Evolutionary conservation across 1,140 invertebrate genomes (phyloP).

Genomic region (Chionoecetes opilio): DNA sequence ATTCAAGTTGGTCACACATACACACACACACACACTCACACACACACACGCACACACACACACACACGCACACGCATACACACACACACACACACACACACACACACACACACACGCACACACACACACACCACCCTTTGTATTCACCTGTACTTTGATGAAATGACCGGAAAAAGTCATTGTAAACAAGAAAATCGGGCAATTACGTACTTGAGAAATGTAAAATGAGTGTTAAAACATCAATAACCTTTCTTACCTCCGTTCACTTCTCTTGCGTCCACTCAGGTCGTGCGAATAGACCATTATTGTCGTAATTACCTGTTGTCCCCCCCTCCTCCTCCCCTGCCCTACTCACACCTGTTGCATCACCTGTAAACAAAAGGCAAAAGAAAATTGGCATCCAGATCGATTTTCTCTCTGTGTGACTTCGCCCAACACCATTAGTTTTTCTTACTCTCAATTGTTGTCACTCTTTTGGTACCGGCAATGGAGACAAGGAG

Average conservation of each 20-base stretch:
- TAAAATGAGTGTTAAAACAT: neutral
- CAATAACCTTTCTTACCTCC: neutral
- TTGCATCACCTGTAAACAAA: neutral
- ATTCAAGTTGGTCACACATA: no score
- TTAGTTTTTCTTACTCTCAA: no score
- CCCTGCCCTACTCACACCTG: neutral
- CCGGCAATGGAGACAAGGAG: no score
- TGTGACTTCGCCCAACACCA: no score
- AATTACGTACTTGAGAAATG: neutral
- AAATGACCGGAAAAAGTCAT: neutral
- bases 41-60: slow-evolving; percentile 25
- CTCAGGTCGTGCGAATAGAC: neutral
- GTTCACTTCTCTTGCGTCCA: neutral
- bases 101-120: neutral
- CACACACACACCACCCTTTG: no score
- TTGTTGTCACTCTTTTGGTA: no score
- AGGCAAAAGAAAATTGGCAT: neutral
- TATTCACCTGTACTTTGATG: no score
- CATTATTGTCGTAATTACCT: neutral
- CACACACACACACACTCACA: slow-evolving; percentile 23
- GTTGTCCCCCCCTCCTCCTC: neutral
- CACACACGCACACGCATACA: slow-evolving; percentile 16
- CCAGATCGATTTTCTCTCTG: no score
- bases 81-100: neutral
- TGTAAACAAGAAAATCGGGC: neutral